Evolutionary conservation across 2,888 invertebrate genomes (phyloP), one percentile per base, ranked within the genome.

Genomic region (Pristionchus fissidentatus): DNA sequence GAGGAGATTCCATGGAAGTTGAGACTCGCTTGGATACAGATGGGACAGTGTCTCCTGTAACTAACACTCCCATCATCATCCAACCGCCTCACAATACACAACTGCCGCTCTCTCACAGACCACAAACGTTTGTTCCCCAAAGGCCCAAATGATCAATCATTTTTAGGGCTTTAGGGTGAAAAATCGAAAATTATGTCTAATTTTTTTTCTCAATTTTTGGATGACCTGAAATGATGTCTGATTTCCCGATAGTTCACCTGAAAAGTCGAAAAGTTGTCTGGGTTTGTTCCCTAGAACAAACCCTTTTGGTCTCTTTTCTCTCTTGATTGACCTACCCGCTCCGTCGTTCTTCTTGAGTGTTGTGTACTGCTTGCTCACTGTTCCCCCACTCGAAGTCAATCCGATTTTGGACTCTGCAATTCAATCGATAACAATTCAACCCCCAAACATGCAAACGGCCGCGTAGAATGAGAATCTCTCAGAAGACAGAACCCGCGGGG

Each of bases 41-140:
- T 38, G 78, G 78, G 3, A 55, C 35, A n/a, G n/a, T n/a, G 2
- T 78, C 78, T 43, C 43, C 78, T 78, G 32, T n/a, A 78, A 78
- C 26, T 46, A 32, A 57, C 10, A n/a, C n/a, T n/a, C n/a, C n/a
- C n/a, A n/a, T n/a, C n/a, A 66, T 66, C 32, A 22, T 41, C 66
- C 10, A 32, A 38, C 66, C 66, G 22, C 55, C 13, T 46, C 46
- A 46, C 46, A 7, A 15, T 19, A 15, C 8, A 4, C 55, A 7
- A 22, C 22, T 22, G 4, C 55, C 55, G 15, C 55, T n/a, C 55
- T 55, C 55, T n/a, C n/a, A n/a, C n/a, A n/a, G n/a, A n/a, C n/a
- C n/a, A n/a, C n/a, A n/a, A n/a, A n/a, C n/a, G n/a, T n/a, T n/a
- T n/a, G n/a, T n/a, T n/a, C n/a, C n/a, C n/a, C n/a, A n/a, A n/a